These are phyloP conservation scores for Nematopogon swammerdamellus DNA, from an alignment of 2,888 invertebrate genomes.

Conservation along the genomic window DNA sequence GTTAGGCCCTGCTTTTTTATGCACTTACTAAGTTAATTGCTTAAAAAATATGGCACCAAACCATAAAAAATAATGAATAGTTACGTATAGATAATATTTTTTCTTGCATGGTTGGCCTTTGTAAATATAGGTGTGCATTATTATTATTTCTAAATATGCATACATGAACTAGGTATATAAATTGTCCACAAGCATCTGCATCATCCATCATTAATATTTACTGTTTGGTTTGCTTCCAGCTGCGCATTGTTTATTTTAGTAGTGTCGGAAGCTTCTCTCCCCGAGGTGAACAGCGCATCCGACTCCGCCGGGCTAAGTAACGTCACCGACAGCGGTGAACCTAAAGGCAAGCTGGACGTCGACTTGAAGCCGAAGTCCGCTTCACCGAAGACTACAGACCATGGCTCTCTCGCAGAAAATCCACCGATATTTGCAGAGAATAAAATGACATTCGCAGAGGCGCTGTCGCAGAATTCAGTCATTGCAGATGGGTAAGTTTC, in stretches of 20 bases:
- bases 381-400: conserved; percentile 12
- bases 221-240: conserved; percentile 40
- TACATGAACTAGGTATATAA: too few species aligned
- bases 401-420: conserved; percentile 5
- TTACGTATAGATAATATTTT: too few species aligned
- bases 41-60: too few species aligned
- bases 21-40: too few species aligned
- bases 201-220: too few species aligned
- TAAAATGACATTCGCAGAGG: conserved; percentile 49
- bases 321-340: conserved; percentile 29
- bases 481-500: conserved; percentile 53
- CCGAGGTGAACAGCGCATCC: conserved; percentile 25
- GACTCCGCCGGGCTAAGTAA: conserved; percentile 43
- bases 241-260: conserved; percentile 58
- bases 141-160: too few species aligned
- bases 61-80: too few species aligned
- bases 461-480: conserved; percentile 52
- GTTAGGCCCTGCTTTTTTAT: too few species aligned
- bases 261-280: conserved; percentile 51
- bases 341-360: conserved; percentile 12
- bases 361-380: conserved; percentile 12
- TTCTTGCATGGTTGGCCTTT: too few species aligned
- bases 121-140: too few species aligned
- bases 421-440: conserved; percentile 18
- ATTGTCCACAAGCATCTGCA: too few species aligned